phyloP scores from a whole-genome alignment of 2,113 vertebrate species.

The Calyptommatus sinebrachiatus region DNA sequence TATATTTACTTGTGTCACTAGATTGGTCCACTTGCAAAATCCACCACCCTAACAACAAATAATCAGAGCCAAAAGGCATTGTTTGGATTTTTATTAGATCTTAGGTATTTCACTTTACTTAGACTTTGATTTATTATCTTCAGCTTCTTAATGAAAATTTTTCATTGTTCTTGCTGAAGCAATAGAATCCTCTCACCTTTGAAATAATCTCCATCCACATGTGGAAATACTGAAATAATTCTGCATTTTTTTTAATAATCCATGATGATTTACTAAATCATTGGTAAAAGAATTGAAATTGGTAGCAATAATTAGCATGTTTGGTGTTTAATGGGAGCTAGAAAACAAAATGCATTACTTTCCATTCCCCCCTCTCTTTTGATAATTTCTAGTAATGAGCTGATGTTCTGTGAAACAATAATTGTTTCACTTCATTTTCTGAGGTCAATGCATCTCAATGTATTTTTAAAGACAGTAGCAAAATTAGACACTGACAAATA shows the following conservation, averaged over 20 bases:
- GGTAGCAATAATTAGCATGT: conserved; percentile 12
- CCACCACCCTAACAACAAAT: no score
- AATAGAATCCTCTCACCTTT: no score
- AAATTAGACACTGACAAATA: conserved; percentile 69
- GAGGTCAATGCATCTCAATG: conserved; percentile 72
- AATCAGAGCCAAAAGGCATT: no score
- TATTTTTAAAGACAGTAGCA: conserved; percentile 59
- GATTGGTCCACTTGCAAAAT: no score
- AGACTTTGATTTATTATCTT: not conserved
- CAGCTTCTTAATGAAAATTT: fast-evolving
- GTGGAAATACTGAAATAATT: not conserved
- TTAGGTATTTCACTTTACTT: no score
- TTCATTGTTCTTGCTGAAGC: no score
- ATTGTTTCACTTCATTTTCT: conserved; percentile 59
- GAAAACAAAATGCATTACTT: not conserved
- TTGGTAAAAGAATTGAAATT: not conserved
- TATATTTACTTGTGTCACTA: no score
- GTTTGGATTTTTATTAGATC: no score
- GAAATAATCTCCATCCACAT: no score
- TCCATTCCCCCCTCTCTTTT: conserved; percentile 39
- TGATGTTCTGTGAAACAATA: conserved; percentile 61
- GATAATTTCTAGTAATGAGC: conserved; percentile 54
- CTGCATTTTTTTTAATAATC: no score
- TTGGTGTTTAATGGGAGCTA: conserved; percentile 8
- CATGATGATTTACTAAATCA: not conserved